Percentiles rank a stretch among this genome's conserved stretches.
These are phyloP conservation scores for Hydrocynus forskahlii DNA, from an alignment of 2,797 vertebrate species.

Conservation along the genomic window DNA sequence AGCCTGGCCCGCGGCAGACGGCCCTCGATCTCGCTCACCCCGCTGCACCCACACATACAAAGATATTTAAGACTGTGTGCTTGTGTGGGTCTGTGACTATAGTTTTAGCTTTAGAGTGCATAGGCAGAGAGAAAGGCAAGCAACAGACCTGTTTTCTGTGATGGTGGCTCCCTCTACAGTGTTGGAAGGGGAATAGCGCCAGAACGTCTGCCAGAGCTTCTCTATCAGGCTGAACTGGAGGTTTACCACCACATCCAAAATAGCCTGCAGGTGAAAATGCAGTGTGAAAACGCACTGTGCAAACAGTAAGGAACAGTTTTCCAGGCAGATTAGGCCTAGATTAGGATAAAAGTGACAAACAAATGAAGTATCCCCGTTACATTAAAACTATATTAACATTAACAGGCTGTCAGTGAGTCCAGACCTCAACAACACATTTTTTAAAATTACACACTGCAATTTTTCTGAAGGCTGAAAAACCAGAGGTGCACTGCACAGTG, in stretches of 20 bases:
- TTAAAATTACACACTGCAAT: background rate
- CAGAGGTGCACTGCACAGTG: background rate
- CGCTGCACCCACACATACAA: conserved; percentile 58
- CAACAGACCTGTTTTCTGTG: conserved; percentile 79
- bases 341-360: background rate
- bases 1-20: conserved; percentile 86
- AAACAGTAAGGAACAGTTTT: background rate
- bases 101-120: no score
- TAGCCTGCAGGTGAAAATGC: conserved; percentile 78
- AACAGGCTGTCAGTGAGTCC: background rate
- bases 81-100: background rate
- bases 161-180: conserved; percentile 81
- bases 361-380: background rate
- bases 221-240: conserved; percentile 97
- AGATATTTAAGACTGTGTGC: background rate
- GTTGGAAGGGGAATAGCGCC: conserved; percentile 87
- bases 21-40: conserved; percentile 82
- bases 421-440: no score
- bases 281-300: background rate
- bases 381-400: background rate
- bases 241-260: conserved; percentile 93
- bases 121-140: background rate
- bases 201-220: conserved; percentile 98
- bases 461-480: no score
- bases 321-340: background rate